phyloP scores from a whole-genome alignment of 2,113 vertebrate species.

The Dascyllus trimaculatus region DNA sequence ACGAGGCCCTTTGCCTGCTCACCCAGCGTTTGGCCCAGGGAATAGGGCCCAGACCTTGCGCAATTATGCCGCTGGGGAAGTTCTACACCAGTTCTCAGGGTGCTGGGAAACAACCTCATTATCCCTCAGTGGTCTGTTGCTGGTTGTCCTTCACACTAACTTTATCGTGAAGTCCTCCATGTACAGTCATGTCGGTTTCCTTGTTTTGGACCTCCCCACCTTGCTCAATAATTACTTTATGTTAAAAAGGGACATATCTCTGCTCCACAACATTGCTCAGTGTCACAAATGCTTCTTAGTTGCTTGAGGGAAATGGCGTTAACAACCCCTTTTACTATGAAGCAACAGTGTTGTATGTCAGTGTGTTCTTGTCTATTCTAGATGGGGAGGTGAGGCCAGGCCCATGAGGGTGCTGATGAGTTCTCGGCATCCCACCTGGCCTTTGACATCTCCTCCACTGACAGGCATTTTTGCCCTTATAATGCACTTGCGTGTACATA shows the following conservation, averaged over 20 bases:
- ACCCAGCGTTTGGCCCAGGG: constrained; percentile 57
- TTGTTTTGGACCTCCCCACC: constrained; percentile 20
- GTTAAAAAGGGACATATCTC: constrained; percentile 12
- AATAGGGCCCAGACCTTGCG: constrained; percentile 60
- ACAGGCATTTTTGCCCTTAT: constrained; percentile 19
- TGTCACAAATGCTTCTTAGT: constrained; percentile 24
- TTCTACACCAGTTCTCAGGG: constrained; percentile 42
- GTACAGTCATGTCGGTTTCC: constrained; percentile 6
- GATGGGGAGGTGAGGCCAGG: constrained; percentile 31
- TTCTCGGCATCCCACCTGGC: constrained; percentile 36
- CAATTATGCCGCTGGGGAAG: constrained; percentile 68
- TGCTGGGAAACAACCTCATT: constrained; percentile 63
- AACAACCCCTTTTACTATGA: constrained; percentile 8
- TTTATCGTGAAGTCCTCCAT: constrained; percentile 10
- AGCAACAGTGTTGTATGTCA: constrained; percentile 4
- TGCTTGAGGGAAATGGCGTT: constrained; percentile 30
- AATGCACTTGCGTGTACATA: constrained; percentile 6
- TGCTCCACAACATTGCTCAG: not conserved
- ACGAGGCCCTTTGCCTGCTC: constrained; percentile 54
- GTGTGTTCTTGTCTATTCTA: not conserved
- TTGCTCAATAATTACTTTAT: constrained; percentile 44
- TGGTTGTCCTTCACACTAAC: constrained; percentile 34
- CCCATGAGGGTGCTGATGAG: constrained; percentile 41
- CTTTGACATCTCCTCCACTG: constrained; percentile 45
- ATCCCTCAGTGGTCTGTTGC: constrained; percentile 47